Evolutionary conservation across 2,113 vertebrate species (phyloP).

Genomic region (Octodon degus): DNA sequence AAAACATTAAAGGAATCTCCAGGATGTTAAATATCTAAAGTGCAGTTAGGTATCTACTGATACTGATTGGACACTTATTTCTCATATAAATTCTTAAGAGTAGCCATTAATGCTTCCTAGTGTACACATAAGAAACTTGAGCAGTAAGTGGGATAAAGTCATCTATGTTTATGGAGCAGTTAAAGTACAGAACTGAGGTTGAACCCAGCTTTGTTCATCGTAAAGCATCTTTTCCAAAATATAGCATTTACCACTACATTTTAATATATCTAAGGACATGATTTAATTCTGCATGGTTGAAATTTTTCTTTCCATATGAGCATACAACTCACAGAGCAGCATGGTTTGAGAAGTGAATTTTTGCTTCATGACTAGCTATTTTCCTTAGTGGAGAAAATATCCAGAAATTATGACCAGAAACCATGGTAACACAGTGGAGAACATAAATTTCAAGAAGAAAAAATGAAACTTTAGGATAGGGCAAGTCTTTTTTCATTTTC

Average conservation of each 20-base stretch:
- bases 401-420: slow-evolving; percentile 52
- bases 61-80: neutral
- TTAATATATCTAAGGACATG: slow-evolving; percentile 22
- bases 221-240: slow-evolving; percentile 20
- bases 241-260: neutral
- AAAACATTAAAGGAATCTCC: slow-evolving; percentile 26
- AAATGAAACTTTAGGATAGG: slow-evolving; percentile 53
- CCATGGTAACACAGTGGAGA: slow-evolving; percentile 67
- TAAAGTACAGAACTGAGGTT: neutral
- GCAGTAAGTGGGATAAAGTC: slow-evolving; percentile 23
- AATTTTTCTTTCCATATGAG: neutral
- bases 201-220: neutral
- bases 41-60: neutral
- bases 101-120: neutral
- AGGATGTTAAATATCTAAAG: slow-evolving; percentile 21
- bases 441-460: slow-evolving; percentile 63
- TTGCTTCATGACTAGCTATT: slow-evolving; percentile 31
- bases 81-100: slow-evolving; percentile 46
- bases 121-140: slow-evolving; percentile 10
- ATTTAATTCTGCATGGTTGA: slow-evolving; percentile 47
- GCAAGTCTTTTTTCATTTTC: slow-evolving; percentile 12
- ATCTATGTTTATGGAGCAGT: neutral
- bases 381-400: slow-evolving; percentile 47
- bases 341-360: slow-evolving; percentile 38
- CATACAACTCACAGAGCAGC: neutral